Base-by-base conservation (phyloP, 2,888 invertebrate genomes). In the Limnephilus rhombicus region DNA sequence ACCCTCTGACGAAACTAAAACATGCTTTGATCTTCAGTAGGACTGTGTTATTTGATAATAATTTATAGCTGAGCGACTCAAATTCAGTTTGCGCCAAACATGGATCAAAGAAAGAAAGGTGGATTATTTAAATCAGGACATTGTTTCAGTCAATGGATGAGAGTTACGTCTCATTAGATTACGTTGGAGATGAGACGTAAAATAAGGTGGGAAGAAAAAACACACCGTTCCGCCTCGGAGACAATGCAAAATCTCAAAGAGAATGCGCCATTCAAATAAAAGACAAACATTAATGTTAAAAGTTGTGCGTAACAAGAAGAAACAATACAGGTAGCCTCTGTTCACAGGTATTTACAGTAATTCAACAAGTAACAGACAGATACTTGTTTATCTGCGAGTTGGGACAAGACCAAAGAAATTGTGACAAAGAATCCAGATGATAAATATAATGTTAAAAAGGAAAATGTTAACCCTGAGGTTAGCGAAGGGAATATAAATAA, bases 181-280 rank as follows among this genome's bases (percentile, higher is more conserved):
- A n/a, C 7, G 86, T 7, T 29, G 86, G 15, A 45, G 86, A 41
- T 2, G 86, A 68, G 68, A n/a, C 9, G 37, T 37, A 31, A 18
- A n/a, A 29, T n/a, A 29, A 86, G 37, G 86, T 86, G 86, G 86
- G 86, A 86, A 86, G 24, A 68, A 68, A 68, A 37, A 68, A 24
- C 86, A 45, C 86, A 86, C 13, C 37, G n/a, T 45, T 86, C 86
- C 86, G 86, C 45, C 37, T 83, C 86, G 13, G 29, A 86, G 86
- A 86, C 86, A 86, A 86, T 86, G 86, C 86, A 13, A 45, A 49
- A 45, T n/a, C 49, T 18, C 85, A 29, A 29, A 45, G 41, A 45
- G 45, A 45, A 45, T 37, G 86, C n/a, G 41, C 86, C 41, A 45
- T 86, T 45, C 86, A 86, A 45, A 86, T n/a, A 37, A 85, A 45